These are phyloP conservation scores for Chelonus formosanus DNA, from an alignment of 2,888 invertebrate genomes.

Conservation along the genomic window DNA sequence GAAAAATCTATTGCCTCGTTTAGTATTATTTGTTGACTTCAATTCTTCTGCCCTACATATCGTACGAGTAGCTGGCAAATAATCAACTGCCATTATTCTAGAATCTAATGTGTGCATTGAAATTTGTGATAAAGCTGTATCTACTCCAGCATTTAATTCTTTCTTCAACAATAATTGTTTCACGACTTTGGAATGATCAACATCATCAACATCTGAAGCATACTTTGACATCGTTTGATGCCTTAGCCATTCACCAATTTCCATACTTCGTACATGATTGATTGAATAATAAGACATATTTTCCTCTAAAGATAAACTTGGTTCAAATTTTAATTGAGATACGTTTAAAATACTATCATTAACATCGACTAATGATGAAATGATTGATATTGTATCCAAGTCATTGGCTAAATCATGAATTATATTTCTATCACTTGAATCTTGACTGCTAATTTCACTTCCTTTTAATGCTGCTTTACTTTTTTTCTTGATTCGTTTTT, in stretches of 20 bases:
- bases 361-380: slow-evolving; percentile 49
- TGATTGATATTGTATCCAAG: slow-evolving; percentile 52
- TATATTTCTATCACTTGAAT: slow-evolving; percentile 7
- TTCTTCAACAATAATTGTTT: slow-evolving; percentile 44
- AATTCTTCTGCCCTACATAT: slow-evolving; percentile 76
- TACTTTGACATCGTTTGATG: slow-evolving; percentile 42
- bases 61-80: slow-evolving; percentile 73
- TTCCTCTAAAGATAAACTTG: slow-evolving; percentile 63
- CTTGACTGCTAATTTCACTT: not conserved
- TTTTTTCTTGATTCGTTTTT: slow-evolving; percentile 39
- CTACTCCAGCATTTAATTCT: slow-evolving; percentile 47
- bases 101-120: slow-evolving; percentile 68
- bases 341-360: slow-evolving; percentile 57
- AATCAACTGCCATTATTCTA: slow-evolving; percentile 72
- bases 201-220: slow-evolving; percentile 21
- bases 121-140: slow-evolving; percentile 66
- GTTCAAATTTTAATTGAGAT: slow-evolving; percentile 51
- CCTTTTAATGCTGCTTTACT: slow-evolving; percentile 18
- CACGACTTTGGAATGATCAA: slow-evolving; percentile 24
- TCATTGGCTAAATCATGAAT: slow-evolving; percentile 46
- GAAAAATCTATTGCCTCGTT: slow-evolving; percentile 79
- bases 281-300: slow-evolving; percentile 51
- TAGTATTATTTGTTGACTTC: slow-evolving; percentile 69
- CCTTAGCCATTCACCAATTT: slow-evolving; percentile 58
- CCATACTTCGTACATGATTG: slow-evolving; percentile 48